Percentiles rank a stretch among this genome's conserved stretches.
phyloP scores from a whole-genome alignment of 2,113 vertebrate genomes.

The Coracopsis vasa region DNA sequence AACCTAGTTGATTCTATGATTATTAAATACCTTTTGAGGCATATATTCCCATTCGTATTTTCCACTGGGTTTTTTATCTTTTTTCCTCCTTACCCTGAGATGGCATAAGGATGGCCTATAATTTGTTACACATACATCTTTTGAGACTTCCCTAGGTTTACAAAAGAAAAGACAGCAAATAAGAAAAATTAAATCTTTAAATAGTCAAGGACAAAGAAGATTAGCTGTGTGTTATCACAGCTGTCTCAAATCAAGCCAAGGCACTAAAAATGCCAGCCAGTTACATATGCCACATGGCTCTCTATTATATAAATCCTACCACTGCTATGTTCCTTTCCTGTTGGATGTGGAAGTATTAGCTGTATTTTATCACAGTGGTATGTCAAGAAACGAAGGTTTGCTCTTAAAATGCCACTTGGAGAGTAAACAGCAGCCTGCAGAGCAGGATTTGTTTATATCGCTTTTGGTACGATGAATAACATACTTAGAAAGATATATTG shows the following conservation, averaged over 20 bases:
- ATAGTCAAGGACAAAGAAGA: conserved; percentile 28
- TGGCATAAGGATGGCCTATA: not conserved
- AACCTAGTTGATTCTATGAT: not conserved
- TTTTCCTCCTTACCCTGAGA: not conserved
- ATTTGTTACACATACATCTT: not conserved
- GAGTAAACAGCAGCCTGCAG: conserved; percentile 55
- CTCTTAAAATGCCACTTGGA: conserved; percentile 63
- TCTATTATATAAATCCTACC: conserved; percentile 33
- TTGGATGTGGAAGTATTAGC: conserved; percentile 17
- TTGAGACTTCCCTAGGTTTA: not conserved
- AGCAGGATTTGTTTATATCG: conserved; percentile 58
- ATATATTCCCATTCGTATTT: not conserved
- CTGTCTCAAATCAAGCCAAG: conserved; percentile 38
- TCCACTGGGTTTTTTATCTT: not conserved
- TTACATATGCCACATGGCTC: conserved; percentile 15
- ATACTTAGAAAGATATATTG: conserved; percentile 57
- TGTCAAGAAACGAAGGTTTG: conserved; percentile 28
- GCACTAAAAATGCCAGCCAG: conserved; percentile 54
- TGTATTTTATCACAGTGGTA: conserved; percentile 54
- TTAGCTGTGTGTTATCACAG: not conserved
- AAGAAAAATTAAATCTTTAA: not conserved
- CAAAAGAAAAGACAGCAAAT: not conserved
- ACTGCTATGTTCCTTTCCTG: not conserved
- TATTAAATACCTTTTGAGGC: not conserved
- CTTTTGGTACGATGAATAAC: conserved; percentile 53